These are phyloP conservation scores for Zophobas morio DNA, from an alignment of 1,140 invertebrate species.

Conservation along the genomic window DNA sequence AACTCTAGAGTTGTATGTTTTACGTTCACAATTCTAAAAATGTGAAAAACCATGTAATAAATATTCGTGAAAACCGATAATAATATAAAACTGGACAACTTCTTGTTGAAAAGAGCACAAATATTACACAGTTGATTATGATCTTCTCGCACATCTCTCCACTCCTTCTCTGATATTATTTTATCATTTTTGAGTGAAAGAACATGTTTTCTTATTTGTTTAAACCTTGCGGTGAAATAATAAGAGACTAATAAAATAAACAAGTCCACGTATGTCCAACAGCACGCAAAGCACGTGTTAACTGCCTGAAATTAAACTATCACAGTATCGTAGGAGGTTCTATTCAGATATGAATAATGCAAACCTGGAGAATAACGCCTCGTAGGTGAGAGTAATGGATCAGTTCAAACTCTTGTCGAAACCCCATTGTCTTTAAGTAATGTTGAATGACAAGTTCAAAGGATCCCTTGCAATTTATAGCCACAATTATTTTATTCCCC, in stretches of 20 bases:
- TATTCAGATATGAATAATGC: no score
- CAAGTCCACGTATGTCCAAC: slow-evolving; percentile 2
- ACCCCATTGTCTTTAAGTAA: neutral
- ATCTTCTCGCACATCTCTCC: neutral
- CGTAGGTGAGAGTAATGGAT: neutral
- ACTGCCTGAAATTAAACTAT: neutral
- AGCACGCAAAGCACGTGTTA: slow-evolving; percentile 4
- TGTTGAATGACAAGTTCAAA: neutral
- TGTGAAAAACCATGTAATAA: neutral
- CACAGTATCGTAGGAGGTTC: neutral
- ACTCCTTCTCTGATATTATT: neutral
- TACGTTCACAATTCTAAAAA: neutral
- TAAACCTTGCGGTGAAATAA: neutral
- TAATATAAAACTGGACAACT: neutral
- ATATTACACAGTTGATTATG: neutral
- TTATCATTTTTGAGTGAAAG: neutral
- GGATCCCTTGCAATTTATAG: neutral
- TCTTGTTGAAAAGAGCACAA: neutral
- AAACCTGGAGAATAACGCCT: neutral
- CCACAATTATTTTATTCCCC: neutral
- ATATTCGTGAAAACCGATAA: neutral
- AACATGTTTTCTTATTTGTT: neutral
- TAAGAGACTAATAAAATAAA: neutral
- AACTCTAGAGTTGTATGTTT: neutral
- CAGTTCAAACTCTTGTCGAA: neutral